A percentile compares a stretch with the other conserved stretches of the same genome.
phyloP scores from a whole-genome alignment of 1,140 invertebrate genomes.

The Ctenoplectra terminalis region DNA sequence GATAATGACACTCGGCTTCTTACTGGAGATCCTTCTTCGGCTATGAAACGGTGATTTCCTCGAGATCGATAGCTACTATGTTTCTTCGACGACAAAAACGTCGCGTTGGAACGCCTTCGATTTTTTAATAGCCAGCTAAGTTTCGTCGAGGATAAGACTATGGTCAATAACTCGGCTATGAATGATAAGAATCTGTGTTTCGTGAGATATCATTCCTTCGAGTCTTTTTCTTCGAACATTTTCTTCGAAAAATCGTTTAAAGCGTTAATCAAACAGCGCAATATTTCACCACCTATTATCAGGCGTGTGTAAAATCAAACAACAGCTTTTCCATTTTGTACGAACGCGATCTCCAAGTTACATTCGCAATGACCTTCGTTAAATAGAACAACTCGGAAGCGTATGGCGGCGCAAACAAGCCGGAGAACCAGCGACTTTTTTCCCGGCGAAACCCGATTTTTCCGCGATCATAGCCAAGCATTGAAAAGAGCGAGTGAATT shows the following conservation, averaged over 20 bases:
- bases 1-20: slow-evolving; percentile 47
- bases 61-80: neutral
- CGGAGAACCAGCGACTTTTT: neutral
- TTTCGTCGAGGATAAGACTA: neutral
- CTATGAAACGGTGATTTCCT: slow-evolving; percentile 2
- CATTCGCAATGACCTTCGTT: too few relatives aligned
- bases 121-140: slow-evolving; percentile 25
- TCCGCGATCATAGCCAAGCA: neutral
- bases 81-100: slow-evolving; percentile 17
- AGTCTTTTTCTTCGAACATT: neutral
- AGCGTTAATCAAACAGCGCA: too few relatives aligned
- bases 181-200: neutral
- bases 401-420: neutral
- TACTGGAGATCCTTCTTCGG: slow-evolving; percentile 20
- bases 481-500: neutral
- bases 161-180: neutral
- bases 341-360: too few relatives aligned
- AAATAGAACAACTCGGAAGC: neutral
- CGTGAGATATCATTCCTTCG: too few relatives aligned
- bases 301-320: too few relatives aligned
- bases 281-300: too few relatives aligned
- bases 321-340: too few relatives aligned
- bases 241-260: neutral
- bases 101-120: slow-evolving; percentile 21
- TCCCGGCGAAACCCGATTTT: neutral